Conservation (phyloP, 1,140 invertebrate genomes). For the Luehdorfia chinensis region DNA sequence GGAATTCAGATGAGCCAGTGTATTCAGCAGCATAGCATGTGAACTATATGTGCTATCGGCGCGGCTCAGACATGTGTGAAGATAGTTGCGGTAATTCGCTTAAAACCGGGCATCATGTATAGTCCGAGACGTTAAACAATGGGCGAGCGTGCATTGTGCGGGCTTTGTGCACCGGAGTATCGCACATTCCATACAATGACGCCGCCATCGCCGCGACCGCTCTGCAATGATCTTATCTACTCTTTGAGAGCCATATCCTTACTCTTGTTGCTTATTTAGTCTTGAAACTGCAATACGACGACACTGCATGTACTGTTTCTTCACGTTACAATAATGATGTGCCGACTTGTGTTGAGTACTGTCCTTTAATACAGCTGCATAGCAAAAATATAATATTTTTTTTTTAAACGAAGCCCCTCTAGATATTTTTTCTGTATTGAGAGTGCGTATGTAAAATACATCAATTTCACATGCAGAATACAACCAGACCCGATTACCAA, state of each 20-base stretch:
- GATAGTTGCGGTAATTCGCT: slow-evolving; percentile 37
- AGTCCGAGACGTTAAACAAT: slow-evolving; percentile 65
- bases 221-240: slow-evolving; percentile 29
- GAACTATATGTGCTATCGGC: slow-evolving; percentile 6
- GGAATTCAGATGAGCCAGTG: background rate
- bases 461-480: too few species aligned
- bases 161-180: slow-evolving; percentile 58
- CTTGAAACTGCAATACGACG: slow-evolving; percentile 5
- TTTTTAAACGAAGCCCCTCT: too few species aligned
- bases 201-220: slow-evolving; percentile 20
- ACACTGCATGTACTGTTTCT: background rate
- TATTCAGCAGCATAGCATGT: background rate
- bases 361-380: too few species aligned
- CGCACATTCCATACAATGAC: slow-evolving; percentile 47
- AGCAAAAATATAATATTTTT: too few species aligned
- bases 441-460: too few species aligned
- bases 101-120: slow-evolving; percentile 46
- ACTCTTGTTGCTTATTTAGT: slow-evolving; percentile 18
- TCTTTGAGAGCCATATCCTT: slow-evolving; percentile 19
- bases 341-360: too few species aligned
- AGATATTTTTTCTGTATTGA: too few species aligned
- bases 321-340: background rate
- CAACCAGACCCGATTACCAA: too few species aligned
- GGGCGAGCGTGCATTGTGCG: slow-evolving; percentile 53
- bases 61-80: slow-evolving; percentile 13